Base-by-base conservation (phyloP, 1,140 invertebrate genomes). In the Eubasilissa regina region DNA sequence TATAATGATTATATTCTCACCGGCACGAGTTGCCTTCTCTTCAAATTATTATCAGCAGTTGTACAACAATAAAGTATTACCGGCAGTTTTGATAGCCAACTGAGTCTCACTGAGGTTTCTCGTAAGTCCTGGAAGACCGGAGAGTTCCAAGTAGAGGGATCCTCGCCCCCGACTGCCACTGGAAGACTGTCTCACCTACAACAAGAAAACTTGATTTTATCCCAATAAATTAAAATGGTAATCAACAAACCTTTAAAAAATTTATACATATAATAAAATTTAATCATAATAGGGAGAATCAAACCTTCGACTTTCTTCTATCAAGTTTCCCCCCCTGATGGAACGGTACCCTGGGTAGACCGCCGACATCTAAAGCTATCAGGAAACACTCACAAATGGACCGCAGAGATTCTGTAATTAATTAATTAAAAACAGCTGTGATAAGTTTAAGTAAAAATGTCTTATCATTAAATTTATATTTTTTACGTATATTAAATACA, bases 371-470 rank as follows among this genome's bases (percentile, higher is more conserved):
- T 66, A 95, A 87, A 0, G 96, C 95, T 13, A 97, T 95, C 74
- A 93, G 88, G 84, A 98, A 93, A 60, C 95, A 94, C 87, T 98
- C 96, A 78, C 94, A 94, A 82, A 98, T 96, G 0, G 96, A 94
- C 84, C 93, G 94, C 21, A 98, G 86, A 0, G 96, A 97, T 91
- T 98, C 97, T 97, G 87, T 55, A 90, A 89, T 75, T 15, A 35
- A 13, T 11, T 35, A 3, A 19, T 19, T 11, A 56, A 75, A 13
- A 55, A 56, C 35, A 51, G 19, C 11, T 53, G 10, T 53, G 10
- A 48, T 1, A 44, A 51, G 51, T 55, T 21, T 55, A 51, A 47
- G 48, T 7, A n/a, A n/a, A 10, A 51, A 74, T 35, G 10, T 0
- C 66, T 47, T n/a, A n/a, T n/a, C n/a, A n/a, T n/a, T n/a, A n/a